Evolutionary conservation across 2,888 invertebrate species (phyloP).

Genomic region (Heliconius charithonia): DNA sequence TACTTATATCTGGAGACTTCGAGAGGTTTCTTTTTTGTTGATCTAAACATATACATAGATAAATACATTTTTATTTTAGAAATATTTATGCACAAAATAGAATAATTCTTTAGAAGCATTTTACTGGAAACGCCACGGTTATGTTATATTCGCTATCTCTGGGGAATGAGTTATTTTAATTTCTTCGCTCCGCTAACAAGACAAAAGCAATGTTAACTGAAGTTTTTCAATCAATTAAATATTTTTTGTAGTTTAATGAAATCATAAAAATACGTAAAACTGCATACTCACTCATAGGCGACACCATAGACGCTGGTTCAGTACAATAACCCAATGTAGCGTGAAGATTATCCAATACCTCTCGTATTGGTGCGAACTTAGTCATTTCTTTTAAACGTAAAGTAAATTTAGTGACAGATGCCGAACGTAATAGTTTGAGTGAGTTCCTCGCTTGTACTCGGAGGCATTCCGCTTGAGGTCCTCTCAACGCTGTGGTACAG

Average conservation of each 20-base stretch:
- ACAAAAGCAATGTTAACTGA: no score
- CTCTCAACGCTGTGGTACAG: conserved; percentile 92
- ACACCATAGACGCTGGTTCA: conserved; percentile 93
- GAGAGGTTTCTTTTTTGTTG: conserved; percentile 86
- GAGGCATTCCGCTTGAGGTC: conserved; percentile 95
- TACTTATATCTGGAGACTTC: conserved; percentile 88
- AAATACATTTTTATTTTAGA: neutral
- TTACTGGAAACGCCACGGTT: no score
- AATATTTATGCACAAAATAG: no score
- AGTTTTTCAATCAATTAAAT: neutral
- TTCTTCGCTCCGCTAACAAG: no score
- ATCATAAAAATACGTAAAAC: neutral
- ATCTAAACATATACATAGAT: conserved; percentile 71
- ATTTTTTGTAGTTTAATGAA: neutral
- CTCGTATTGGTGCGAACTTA: conserved; percentile 89
- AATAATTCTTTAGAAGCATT: no score
- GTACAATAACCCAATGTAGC: conserved; percentile 97
- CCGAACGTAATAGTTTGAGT: conserved; percentile 89
- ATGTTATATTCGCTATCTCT: no score
- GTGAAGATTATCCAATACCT: conserved; percentile 96
- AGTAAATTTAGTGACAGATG: conserved; percentile 79
- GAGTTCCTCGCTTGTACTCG: conserved; percentile 89
- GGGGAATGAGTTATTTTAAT: no score
- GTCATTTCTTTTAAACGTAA: conserved; percentile 88
- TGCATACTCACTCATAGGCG: conserved; percentile 91